Conservation (phyloP, 1,140 invertebrate species). For the Leptopilina clavipes region DNA sequence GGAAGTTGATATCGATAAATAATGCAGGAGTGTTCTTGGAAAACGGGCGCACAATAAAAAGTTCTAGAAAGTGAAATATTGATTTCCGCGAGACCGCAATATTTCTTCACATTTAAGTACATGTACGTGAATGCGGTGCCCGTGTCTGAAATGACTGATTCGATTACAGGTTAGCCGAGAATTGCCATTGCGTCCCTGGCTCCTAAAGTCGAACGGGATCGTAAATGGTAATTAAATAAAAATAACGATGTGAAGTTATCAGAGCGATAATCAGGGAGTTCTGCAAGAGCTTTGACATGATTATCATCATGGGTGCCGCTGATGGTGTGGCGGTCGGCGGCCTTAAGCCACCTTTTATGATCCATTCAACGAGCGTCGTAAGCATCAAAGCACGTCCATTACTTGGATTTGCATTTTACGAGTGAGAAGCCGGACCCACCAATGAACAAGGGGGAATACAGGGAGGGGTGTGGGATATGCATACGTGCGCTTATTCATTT, state of each 20-base stretch:
- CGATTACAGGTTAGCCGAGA: conserved; percentile 29
- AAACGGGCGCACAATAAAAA: conserved; percentile 22
- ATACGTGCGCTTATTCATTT: conserved; percentile 31
- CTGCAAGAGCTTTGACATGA: conserved; percentile 57
- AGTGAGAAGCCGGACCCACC: conserved; percentile 50
- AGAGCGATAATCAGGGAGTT: conserved; percentile 44
- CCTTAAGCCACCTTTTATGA: conserved; percentile 63
- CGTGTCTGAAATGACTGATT: conserved; percentile 34
- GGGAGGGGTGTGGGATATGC: conserved; percentile 14
- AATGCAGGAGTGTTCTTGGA: conserved; percentile 12
- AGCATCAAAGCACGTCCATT: conserved; percentile 57
- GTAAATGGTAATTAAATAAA: conserved; percentile 45
- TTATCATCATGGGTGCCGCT: conserved; percentile 53
- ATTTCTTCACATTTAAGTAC: conserved; percentile 30
- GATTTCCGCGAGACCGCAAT: conserved; percentile 32
- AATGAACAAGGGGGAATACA: background rate
- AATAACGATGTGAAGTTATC: conserved; percentile 54
- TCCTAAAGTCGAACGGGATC: conserved; percentile 27
- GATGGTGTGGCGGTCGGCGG: conserved; percentile 45
- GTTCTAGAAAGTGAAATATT: conserved; percentile 31
- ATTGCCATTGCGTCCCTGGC: conserved; percentile 12
- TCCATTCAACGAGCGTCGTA: conserved; percentile 59
- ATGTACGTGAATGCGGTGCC: conserved; percentile 10
- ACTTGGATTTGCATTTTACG: conserved; percentile 69
- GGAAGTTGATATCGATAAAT: conserved; percentile 20